Base-by-base conservation (phyloP, 1,140 invertebrate genomes). In the Drosophila asahinai region DNA sequence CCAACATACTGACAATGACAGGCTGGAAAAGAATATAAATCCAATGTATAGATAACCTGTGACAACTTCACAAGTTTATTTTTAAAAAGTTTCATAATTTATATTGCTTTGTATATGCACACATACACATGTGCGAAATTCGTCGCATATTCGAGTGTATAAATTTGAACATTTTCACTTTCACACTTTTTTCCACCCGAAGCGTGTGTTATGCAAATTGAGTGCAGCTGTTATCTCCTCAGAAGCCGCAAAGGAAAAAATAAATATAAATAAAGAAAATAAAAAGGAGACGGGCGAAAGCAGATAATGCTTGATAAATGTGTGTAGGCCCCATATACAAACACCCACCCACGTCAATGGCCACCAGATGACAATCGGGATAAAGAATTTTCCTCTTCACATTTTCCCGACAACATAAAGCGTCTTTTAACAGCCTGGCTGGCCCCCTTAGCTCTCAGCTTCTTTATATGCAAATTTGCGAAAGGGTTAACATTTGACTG, bases 391-490 rank as follows among this genome's bases (percentile, higher is more conserved):
- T 84, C 80, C 45, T 61, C 54, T 55, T 36, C 47, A 49, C 66
- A 43, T 49, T 73, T 73, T 60, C 47, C 57, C 38, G 68, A 87
- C 84, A 89, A 62, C 77, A 81, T 78, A 87, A 87, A 89, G 77
- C 84, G 84, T 72, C 81, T 89, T 89, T 87, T 87, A 89, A 87
- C 81, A 89, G 81, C 65, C 60, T 19, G 25, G 15, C 36, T 14
- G 58, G 15, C 15, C 47, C 40, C 12, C 14, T 27, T 22, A 3
- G 6, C 2, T 25, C 55, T 15, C 67, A 27, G 63, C 83, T 84
- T 89, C 87, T 87, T 87, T 87, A 87, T 87, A 87, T 87, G 84
- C 81, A 87, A 87, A 87, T 87, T 89, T 87, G 68, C 75, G 80
- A 59, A 78, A 84, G 84, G 84, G 84, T 89, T 89, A 84, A 89